A percentile compares a stretch with the other conserved stretches of the same genome.
These are phyloP conservation scores for Meda fulgida DNA, from an alignment of 2,797 vertebrate genomes.

Conservation along the genomic window DNA sequence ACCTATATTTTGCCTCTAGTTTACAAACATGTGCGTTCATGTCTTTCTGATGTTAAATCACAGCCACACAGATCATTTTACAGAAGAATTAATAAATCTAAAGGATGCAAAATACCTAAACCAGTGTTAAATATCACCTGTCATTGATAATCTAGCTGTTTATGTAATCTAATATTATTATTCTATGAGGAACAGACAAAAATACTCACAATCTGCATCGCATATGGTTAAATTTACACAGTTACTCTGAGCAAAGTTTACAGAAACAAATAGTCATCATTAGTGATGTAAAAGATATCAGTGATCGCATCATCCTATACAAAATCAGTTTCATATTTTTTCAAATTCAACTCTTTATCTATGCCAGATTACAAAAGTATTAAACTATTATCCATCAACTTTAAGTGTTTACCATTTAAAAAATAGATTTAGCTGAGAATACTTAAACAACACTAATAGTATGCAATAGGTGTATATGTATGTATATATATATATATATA, in stretches of 20 bases:
- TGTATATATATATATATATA: no score
- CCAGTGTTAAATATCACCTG: slow-evolving; percentile 22
- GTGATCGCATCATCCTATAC: not conserved
- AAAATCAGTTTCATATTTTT: not conserved
- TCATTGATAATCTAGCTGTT: not conserved
- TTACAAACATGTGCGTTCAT: not conserved
- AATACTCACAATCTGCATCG: not conserved
- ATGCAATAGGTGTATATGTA: not conserved
- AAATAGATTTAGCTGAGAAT: not conserved
- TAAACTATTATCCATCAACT: not conserved
- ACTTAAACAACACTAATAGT: not conserved
- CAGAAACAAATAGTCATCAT: not conserved
- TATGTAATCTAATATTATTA: not conserved
- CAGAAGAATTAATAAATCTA: not conserved
- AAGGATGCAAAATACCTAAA: not conserved
- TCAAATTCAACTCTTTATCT: not conserved
- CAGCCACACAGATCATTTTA: not conserved
- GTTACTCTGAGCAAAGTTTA: not conserved
- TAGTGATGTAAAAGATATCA: not conserved
- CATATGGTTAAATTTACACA: not conserved
- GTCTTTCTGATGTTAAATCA: not conserved
- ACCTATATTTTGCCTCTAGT: not conserved
- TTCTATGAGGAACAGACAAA: not conserved
- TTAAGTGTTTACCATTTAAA: not conserved
- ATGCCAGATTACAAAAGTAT: not conserved